Evolutionary conservation across 2,113 vertebrate species (phyloP).

Genomic region (Dipodomys spectabilis): DNA sequence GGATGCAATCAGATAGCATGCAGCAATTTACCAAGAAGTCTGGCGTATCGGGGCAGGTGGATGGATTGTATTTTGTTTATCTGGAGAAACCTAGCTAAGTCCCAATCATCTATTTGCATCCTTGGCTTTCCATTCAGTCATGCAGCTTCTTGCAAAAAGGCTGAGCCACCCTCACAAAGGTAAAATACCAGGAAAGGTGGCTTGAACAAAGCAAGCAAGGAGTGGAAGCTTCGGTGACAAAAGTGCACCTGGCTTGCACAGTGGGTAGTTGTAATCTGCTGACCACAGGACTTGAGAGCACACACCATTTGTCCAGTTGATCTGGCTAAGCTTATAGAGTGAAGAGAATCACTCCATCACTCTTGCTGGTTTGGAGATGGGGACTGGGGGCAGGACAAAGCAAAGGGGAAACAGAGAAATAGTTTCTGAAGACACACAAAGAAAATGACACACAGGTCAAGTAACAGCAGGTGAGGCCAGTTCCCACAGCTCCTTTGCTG

Average conservation of each 20-base stretch:
- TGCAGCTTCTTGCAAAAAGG: background rate
- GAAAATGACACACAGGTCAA: background rate
- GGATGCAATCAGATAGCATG: background rate
- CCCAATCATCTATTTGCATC: slow-evolving; percentile 20
- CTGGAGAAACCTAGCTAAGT: slow-evolving; percentile 45
- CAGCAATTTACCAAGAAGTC: slow-evolving; percentile 15
- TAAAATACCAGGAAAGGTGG: background rate
- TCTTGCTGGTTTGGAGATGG: background rate
- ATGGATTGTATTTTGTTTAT: slow-evolving; percentile 8
- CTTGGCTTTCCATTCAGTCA: slow-evolving; percentile 1
- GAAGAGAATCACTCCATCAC: background rate
- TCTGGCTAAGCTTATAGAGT: background rate
- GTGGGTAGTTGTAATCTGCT: background rate
- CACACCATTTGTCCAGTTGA: background rate
- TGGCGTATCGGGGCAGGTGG: background rate
- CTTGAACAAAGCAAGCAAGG: background rate
- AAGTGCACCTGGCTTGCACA: background rate
- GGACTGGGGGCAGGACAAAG: background rate
- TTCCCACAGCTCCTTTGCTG: accelerated
- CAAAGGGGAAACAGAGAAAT: background rate
- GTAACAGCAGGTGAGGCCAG: background rate
- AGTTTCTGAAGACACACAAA: background rate
- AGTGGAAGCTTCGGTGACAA: background rate
- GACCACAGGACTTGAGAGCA: background rate
- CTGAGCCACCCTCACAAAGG: background rate